phyloP scores from a whole-genome alignment of 2,797 vertebrate genomes.

The Epinephelus coioides region DNA sequence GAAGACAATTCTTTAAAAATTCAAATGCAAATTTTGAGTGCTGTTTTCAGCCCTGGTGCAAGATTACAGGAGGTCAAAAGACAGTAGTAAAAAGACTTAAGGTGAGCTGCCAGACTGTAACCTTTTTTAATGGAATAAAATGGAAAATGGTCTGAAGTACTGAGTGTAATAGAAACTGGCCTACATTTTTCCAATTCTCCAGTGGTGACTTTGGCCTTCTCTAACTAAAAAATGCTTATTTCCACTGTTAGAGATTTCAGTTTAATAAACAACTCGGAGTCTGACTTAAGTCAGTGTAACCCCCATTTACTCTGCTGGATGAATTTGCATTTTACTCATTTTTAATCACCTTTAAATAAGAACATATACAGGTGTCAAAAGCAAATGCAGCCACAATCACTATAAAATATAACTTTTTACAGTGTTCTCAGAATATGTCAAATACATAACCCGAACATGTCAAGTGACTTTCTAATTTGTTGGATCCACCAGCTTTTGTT shows the following conservation, averaged over 20 bases:
- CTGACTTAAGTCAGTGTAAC: conserved; percentile 1
- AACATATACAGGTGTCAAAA: not conserved
- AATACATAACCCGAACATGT: not conserved
- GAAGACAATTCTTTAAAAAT: too few relatives aligned
- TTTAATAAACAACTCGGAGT: conserved; percentile 17
- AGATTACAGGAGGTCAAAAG: conserved; percentile 16
- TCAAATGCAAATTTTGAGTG: too few relatives aligned
- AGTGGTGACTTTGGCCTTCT: conserved; percentile 35
- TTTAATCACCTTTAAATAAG: not conserved
- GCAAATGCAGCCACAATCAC: not conserved
- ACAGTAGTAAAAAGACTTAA: conserved; percentile 1
- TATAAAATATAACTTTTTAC: not conserved
- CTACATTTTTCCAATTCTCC: conserved; percentile 56
- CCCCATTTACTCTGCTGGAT: not conserved
- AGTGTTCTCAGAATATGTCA: not conserved
- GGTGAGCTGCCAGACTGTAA: conserved; percentile 20
- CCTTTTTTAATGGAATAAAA: conserved; percentile 22
- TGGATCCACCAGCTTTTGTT: not conserved
- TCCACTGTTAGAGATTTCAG: conserved; percentile 28
- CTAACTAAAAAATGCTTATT: conserved; percentile 38
- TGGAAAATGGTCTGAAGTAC: conserved; percentile 37
- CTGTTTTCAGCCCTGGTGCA: conserved; percentile 14
- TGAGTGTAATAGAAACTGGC: conserved; percentile 41
- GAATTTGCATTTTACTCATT: not conserved
- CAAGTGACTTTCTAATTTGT: not conserved